phyloP scores from a whole-genome alignment of 2,797 vertebrate genomes.

The Octomys mimax region DNA sequence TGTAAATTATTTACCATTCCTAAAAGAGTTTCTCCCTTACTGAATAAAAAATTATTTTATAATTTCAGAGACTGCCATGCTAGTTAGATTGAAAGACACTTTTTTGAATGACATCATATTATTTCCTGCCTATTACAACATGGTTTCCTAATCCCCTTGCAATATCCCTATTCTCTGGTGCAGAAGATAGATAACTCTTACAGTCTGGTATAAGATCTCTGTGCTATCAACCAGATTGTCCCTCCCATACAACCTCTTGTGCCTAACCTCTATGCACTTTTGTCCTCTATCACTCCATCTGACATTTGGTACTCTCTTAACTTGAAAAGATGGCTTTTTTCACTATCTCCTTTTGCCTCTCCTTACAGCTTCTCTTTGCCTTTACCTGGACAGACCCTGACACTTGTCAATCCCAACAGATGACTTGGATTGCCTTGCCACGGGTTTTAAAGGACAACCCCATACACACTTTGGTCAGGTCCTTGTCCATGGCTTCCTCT shows the following conservation, averaged over 20 bases:
- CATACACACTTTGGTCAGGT: background rate
- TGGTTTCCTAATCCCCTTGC: background rate
- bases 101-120: background rate
- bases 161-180: background rate
- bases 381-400: background rate
- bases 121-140: background rate
- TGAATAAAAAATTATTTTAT: background rate
- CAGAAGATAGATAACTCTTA: background rate
- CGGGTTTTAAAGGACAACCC: background rate
- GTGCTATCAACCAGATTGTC: background rate
- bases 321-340: background rate
- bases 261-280: background rate
- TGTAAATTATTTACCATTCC: constrained; percentile 21
- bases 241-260: background rate
- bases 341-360: background rate
- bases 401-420: background rate
- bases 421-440: background rate
- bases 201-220: background rate
- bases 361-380: background rate
- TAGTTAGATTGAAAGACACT: constrained; percentile 29
- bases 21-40: constrained; percentile 39
- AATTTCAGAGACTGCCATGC: background rate
- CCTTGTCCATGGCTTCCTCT: background rate
- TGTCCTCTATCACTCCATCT: background rate
- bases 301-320: background rate